These are phyloP conservation scores for Apantesis nais DNA, from an alignment of 2,888 invertebrate species.

Conservation along the genomic window DNA sequence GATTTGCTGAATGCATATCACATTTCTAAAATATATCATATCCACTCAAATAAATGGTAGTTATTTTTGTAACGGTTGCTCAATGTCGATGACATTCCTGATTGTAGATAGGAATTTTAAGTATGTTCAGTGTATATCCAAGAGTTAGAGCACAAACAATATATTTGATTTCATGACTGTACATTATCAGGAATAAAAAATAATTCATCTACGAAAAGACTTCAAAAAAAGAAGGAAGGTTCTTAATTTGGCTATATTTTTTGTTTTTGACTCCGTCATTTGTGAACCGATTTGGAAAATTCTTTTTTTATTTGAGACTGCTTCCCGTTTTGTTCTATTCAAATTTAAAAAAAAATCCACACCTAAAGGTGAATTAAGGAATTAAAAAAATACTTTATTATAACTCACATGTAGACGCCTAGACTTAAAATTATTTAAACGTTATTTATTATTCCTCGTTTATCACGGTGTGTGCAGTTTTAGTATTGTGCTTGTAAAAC, in stretches of 20 bases:
- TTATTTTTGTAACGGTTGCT: slow-evolving; percentile 59
- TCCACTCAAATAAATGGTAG: slow-evolving; percentile 28
- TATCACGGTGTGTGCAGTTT: neutral
- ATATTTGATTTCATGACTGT: slow-evolving; percentile 17
- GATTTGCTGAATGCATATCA: slow-evolving; percentile 33
- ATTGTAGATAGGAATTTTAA: slow-evolving; percentile 33
- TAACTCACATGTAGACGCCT: too few species aligned
- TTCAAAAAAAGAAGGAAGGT: neutral
- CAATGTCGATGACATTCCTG: slow-evolving; percentile 70
- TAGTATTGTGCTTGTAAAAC: slow-evolving; percentile 22
- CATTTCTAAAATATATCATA: slow-evolving; percentile 45
- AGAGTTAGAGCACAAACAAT: neutral
- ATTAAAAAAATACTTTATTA: too few species aligned
- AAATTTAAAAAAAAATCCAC: neutral
- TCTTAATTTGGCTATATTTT: neutral
- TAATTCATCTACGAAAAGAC: neutral
- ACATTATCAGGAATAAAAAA: neutral
- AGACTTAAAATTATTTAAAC: neutral
- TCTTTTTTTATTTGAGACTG: neutral
- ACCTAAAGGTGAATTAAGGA: neutral
- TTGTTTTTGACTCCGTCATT: neutral
- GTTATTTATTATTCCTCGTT: neutral
- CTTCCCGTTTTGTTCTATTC: neutral
- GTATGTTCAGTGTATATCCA: slow-evolving; percentile 10
- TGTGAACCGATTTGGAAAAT: neutral